Conservation (phyloP, 1,140 invertebrate genomes). For the Eriocheir sinensis region DNA sequence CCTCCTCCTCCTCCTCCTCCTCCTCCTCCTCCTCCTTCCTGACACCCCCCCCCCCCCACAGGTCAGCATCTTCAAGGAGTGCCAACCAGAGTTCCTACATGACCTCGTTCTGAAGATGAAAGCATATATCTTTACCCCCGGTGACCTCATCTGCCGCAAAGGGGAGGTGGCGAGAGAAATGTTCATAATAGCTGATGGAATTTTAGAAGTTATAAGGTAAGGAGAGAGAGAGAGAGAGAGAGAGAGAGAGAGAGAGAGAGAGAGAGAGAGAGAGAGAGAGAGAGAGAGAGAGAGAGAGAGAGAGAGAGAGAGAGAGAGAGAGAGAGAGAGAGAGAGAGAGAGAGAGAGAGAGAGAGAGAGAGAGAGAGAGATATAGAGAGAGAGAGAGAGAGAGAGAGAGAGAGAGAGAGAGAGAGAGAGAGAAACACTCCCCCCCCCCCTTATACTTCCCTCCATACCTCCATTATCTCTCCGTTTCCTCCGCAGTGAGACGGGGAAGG, state of each 20-base stretch:
- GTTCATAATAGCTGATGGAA: slow-evolving; percentile 99
- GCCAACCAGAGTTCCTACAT: slow-evolving; percentile 97
- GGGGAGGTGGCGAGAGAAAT: slow-evolving; percentile 97
- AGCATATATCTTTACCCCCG: slow-evolving; percentile 98
- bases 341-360: not conserved
- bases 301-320: slow-evolving; percentile 27
- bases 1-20: slow-evolving; percentile 2
- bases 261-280: not conserved
- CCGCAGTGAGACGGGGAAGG: slow-evolving; percentile 92
- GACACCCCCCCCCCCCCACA: slow-evolving; percentile 79
- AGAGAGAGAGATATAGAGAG: not conserved
- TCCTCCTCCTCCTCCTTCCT: not conserved
- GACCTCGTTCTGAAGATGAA: slow-evolving; percentile 99
- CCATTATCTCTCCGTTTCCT: not conserved
- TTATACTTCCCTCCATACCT: not conserved
- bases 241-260: not conserved
- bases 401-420: slow-evolving; percentile 34
- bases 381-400: not conserved
- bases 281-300: not conserved
- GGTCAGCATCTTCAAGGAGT: slow-evolving; percentile 95
- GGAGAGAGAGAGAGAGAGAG: not conserved
- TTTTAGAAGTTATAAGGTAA: slow-evolving; percentile 94
- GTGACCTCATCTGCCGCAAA: slow-evolving; percentile 97
- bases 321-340: not conserved
- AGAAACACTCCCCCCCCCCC: not conserved